A percentile compares a stretch with the other conserved stretches of the same genome.
phyloP scores from a whole-genome alignment of 2,888 invertebrate genomes.

The Agonopterix heracliana region DNA sequence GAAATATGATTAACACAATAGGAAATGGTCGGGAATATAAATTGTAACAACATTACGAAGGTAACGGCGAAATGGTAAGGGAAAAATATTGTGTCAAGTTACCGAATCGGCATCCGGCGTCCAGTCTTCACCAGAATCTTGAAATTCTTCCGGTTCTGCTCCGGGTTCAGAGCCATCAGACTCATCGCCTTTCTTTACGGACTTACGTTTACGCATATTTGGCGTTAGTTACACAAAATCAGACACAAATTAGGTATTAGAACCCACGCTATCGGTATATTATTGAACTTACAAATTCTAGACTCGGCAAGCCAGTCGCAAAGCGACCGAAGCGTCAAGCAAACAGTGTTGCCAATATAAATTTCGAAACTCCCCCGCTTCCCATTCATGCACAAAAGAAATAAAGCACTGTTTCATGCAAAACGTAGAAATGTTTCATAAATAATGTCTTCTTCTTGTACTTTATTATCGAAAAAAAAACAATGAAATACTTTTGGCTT shows the following conservation, averaged over 20 bases:
- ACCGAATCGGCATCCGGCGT: constrained; percentile 73
- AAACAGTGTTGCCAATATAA: constrained; percentile 9
- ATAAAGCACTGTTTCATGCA: no score
- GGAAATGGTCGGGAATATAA: no score
- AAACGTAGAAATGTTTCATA: no score
- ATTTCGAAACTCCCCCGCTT: no score
- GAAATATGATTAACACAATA: no score
- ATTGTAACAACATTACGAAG: no score
- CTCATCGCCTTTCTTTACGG: constrained; percentile 61
- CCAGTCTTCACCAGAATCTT: constrained; percentile 75
- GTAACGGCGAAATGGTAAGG: no score
- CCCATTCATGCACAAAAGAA: no score
- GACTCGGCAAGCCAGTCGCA: constrained; percentile 13
- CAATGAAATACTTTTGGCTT: no score
- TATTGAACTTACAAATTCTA: not conserved
- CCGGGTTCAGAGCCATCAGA: constrained; percentile 66
- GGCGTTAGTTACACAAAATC: constrained; percentile 10
- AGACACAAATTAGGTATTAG: constrained; percentile 15
- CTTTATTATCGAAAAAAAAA: no score
- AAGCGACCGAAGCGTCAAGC: constrained; percentile 6
- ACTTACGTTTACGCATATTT: constrained; percentile 68
- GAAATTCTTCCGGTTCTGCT: constrained; percentile 71
- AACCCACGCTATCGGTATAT: constrained; percentile 29
- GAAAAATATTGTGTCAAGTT: constrained; percentile 13
- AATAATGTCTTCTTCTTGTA: no score